phyloP scores from a whole-genome alignment of 2,113 vertebrate species.

The Cololabis saira region DNA sequence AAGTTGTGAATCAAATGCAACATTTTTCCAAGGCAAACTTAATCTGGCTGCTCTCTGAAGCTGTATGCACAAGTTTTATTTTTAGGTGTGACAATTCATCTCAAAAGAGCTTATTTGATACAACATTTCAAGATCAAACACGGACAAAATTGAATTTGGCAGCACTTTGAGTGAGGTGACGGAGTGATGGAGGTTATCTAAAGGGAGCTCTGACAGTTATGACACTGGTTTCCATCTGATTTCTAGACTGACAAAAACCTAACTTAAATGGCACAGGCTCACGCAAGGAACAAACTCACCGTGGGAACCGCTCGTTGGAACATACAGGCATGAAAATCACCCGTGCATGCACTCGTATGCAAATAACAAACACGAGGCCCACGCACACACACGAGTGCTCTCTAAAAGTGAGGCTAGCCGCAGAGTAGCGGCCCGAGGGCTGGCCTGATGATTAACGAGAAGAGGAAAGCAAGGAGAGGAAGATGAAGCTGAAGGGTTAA shows the following conservation, averaged over 20 bases:
- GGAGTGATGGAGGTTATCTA: conserved; percentile 16
- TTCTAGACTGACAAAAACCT: conserved; percentile 1
- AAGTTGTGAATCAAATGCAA: conserved; percentile 5
- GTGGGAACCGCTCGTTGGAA: conserved; percentile 8
- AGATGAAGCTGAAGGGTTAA: conserved; percentile 74
- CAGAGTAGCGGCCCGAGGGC: conserved; percentile 62
- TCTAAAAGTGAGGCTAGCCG: conserved; percentile 53
- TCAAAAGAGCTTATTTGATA: conserved; percentile 19
- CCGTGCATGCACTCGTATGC: conserved; percentile 7
- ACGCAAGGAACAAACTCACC: neutral
- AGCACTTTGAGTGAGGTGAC: conserved; percentile 19
- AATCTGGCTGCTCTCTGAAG: conserved; percentile 18
- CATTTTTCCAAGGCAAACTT: conserved; percentile 47
- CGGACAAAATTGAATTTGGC: conserved; percentile 21
- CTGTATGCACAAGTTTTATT: neutral
- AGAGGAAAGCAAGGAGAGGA: conserved; percentile 66
- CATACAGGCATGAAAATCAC: neutral
- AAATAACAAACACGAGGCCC: conserved; percentile 29
- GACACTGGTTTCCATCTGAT: neutral
- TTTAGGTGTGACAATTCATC: conserved; percentile 25
- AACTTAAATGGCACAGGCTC: neutral
- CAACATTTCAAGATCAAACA: conserved; percentile 10
- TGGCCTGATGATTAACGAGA: conserved; percentile 73
- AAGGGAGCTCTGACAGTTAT: conserved; percentile 1
- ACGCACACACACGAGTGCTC: conserved; percentile 10